Base-by-base conservation (phyloP, 2,888 invertebrate species). In the Hedya salicella region DNA sequence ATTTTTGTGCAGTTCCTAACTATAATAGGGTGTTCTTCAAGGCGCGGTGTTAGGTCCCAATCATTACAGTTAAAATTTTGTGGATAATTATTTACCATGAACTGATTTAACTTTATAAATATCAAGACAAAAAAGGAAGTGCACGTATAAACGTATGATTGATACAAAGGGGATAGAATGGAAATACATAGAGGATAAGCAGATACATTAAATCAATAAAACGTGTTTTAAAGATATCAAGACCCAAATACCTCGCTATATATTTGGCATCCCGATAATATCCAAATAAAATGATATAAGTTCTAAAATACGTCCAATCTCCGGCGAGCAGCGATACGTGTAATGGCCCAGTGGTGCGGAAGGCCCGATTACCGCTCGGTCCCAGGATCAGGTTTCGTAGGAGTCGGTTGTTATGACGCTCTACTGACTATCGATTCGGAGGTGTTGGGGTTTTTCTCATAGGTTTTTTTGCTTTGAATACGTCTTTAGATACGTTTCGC, bases 301-400 rank as follows among this genome's bases (percentile, higher is more conserved):
- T 68, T 62, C 57, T 67, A 67, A 68, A 71, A 71, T 73, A 70
- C 68, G 78, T 77, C 78, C 79, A 79, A 81, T 79, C 78, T 77
- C 75, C 50, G 39, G 74, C 78, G 78, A 71, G 79, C 81, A 87
- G 78, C 78, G 85, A 85, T 85, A 87, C 86, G 87, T 87, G 85
- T 85, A 85, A 80, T 74, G 71, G 81, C 69, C 69, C 86, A 77
- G 68, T 80, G 82, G 78, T 69, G 82, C 78, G 88, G 86, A 87
- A 88, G 81, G 76, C 82, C 80, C 87, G 87, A 89, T 89, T 87
- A 88, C 79, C 77, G 81, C 79, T 83, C 79, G 86, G 79, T 73
- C 70, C 64, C 54, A 54, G 61, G 70, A 69, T 72, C 72, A 67
- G 67, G 69, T 72, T 72, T 69, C 69, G 67, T 19, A 57, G 70